phyloP scores from a whole-genome alignment of 2,113 vertebrate species.

The Thunnus maccoyii region DNA sequence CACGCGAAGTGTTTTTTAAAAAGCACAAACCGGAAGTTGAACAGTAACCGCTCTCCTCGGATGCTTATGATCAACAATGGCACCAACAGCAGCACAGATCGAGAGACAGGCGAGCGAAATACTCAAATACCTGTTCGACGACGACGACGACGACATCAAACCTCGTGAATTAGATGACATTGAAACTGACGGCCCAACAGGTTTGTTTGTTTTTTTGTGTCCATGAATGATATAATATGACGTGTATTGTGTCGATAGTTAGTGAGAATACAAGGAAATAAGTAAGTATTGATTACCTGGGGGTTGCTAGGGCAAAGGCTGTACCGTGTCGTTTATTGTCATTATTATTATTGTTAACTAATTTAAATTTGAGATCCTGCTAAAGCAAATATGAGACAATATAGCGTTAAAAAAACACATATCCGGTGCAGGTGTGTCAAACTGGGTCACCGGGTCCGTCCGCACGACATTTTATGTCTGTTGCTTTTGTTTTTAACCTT shows the following conservation, averaged over 20 bases:
- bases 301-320: too few relatives aligned
- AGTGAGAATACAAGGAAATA: too few relatives aligned
- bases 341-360: too few relatives aligned
- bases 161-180: rapidly evolving
- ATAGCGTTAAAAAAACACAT: background rate
- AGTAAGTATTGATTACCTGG: too few relatives aligned
- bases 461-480: background rate
- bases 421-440: background rate
- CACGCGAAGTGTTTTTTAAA: too few relatives aligned
- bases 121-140: conserved; percentile 49
- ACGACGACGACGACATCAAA: rapidly evolving
- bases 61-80: conserved; percentile 55
- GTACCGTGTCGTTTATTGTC: too few relatives aligned
- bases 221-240: background rate
- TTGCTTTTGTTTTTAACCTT: too few relatives aligned
- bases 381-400: too few relatives aligned
- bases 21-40: conserved; percentile 1
- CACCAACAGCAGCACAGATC: rapidly evolving
- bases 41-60: rapidly evolving
- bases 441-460: background rate
- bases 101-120: conserved; percentile 49
- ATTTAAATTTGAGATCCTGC: background rate
- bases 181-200: conserved; percentile 35
- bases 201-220: background rate
- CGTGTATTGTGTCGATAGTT: background rate